Evolutionary conservation across 2,888 invertebrate species (phyloP).

Genomic region (Coecobrya sp.): DNA sequence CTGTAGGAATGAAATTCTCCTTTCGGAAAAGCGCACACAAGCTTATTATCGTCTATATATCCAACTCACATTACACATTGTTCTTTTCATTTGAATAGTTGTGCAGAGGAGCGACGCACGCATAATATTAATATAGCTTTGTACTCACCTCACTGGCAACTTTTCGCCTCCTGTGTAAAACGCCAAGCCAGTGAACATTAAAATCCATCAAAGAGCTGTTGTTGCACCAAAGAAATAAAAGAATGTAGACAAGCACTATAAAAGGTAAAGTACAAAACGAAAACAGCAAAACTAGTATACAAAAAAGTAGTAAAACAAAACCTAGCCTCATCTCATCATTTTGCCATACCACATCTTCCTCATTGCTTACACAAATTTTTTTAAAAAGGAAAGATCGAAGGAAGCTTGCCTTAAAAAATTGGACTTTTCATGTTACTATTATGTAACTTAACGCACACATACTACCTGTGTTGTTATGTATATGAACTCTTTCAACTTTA

Average conservation of each 20-base stretch:
- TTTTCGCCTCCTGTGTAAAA: slow-evolving; percentile 64
- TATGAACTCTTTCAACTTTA: slow-evolving; percentile 56
- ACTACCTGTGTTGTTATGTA: neutral
- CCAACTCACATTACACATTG: slow-evolving; percentile 34
- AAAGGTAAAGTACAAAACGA: slow-evolving; percentile 68
- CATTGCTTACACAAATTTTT: neutral
- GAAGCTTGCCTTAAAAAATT: slow-evolving; percentile 22
- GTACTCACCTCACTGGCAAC: slow-evolving; percentile 49
- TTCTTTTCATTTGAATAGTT: slow-evolving; percentile 14
- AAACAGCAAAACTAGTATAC: slow-evolving; percentile 54
- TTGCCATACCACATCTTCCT: slow-evolving; percentile 52
- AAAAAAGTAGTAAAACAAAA: slow-evolving; percentile 61
- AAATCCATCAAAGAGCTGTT: slow-evolving; percentile 40
- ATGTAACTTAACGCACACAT: slow-evolving; percentile 3
- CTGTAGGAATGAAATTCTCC: slow-evolving; percentile 28
- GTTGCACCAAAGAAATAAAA: slow-evolving; percentile 44
- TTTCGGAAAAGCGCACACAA: slow-evolving; percentile 59
- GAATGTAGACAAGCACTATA: slow-evolving; percentile 67
- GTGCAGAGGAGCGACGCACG: neutral
- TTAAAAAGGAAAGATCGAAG: slow-evolving; percentile 31
- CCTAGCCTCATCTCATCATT: slow-evolving; percentile 34
- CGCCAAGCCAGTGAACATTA: slow-evolving; percentile 32
- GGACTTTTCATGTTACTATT: slow-evolving; percentile 20
- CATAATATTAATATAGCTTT: slow-evolving; percentile 41
- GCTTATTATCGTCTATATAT: slow-evolving; percentile 34